These are phyloP conservation scores for Hystrix brachyura DNA, from an alignment of 2,113 vertebrate species.

Conservation along the genomic window DNA sequence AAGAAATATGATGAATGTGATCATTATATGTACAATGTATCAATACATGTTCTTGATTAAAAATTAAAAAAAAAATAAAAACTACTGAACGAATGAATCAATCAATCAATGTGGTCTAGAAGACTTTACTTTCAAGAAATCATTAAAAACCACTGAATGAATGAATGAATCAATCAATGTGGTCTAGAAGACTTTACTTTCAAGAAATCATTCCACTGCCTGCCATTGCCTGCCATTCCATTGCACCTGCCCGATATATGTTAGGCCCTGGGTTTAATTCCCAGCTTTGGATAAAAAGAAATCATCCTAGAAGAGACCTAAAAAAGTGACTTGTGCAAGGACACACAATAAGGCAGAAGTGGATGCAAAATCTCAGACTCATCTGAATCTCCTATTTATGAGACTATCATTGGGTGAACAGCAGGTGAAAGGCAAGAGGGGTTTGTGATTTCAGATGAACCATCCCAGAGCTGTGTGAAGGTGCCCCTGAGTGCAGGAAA, in stretches of 20 bases:
- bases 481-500: background rate
- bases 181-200: conserved; percentile 33
- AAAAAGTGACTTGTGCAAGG: background rate
- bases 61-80: too few species aligned
- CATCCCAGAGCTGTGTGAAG: background rate
- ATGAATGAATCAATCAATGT: background rate
- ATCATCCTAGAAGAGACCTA: background rate
- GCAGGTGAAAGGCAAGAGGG: background rate
- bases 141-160: background rate
- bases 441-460: background rate
- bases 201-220: background rate
- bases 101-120: background rate
- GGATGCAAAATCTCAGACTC: background rate
- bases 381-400: background rate
- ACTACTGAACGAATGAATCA: background rate
- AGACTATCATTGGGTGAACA: background rate
- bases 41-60: too few species aligned
- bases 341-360: background rate
- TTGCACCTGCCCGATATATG: background rate
- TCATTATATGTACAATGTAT: too few species aligned
- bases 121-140: conserved; percentile 48
- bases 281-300: background rate
- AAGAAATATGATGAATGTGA: too few species aligned
- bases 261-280: background rate
- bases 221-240: background rate